Evolutionary conservation across 2,888 invertebrate species (phyloP).

Genomic region (Argyresthia goedartella): DNA sequence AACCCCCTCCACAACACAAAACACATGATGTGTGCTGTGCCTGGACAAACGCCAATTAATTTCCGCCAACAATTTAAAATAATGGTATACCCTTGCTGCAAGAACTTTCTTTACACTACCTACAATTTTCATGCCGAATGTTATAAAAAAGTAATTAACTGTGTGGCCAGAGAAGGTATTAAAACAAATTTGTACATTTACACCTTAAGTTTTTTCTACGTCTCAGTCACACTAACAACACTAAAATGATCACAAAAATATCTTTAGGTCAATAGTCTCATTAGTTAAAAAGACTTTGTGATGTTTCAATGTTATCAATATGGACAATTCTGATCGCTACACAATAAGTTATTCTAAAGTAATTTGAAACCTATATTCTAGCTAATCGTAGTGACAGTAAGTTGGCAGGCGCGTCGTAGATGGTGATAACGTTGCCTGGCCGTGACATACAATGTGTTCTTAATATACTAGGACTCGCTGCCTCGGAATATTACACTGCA

Average conservation of each 20-base stretch:
- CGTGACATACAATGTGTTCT: no score
- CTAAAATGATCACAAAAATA: slow-evolving; percentile 14
- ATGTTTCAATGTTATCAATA: slow-evolving; percentile 3
- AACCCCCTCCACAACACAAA: slow-evolving; percentile 20
- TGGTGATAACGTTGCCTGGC: no score
- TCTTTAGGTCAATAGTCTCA: neutral
- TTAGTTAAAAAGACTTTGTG: neutral
- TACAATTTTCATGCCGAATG: slow-evolving; percentile 51
- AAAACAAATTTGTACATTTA: slow-evolving; percentile 63
- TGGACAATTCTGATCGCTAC: slow-evolving; percentile 11
- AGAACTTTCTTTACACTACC: slow-evolving; percentile 46
- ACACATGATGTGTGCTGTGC: slow-evolving; percentile 23
- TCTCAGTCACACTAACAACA: slow-evolving; percentile 21
- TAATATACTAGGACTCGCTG: no score
- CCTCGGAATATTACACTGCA: no score
- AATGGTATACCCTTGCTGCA: slow-evolving; percentile 67
- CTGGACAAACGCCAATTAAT: slow-evolving; percentile 44
- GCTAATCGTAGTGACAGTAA: slow-evolving; percentile 31
- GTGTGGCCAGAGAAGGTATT: slow-evolving; percentile 38
- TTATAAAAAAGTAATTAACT: slow-evolving; percentile 34
- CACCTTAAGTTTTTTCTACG: slow-evolving; percentile 20
- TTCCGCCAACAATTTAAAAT: slow-evolving; percentile 51
- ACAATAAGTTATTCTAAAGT: slow-evolving; percentile 41
- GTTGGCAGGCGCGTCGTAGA: no score
- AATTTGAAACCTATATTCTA: slow-evolving; percentile 54